Base-by-base conservation (phyloP, 2,888 invertebrate species). In the Napeogenes sylphis region DNA sequence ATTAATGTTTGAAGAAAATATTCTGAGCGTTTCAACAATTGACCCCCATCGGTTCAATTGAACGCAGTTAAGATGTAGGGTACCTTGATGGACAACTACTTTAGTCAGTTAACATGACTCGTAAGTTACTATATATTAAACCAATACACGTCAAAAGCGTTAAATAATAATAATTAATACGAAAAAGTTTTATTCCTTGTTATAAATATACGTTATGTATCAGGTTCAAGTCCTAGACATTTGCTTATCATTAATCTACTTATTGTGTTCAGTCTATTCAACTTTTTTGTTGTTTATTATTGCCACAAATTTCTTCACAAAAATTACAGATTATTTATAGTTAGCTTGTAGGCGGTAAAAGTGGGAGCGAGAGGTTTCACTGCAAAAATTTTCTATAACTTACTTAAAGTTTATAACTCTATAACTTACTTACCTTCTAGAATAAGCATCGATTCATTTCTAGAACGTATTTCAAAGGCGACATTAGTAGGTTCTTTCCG, bases 41-140 rank as follows among this genome's bases (percentile, higher is more conserved):
- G 80, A 80, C 82, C 83, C 82, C 75, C 76, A 83, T 77, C 73
- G 70, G 69, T 65, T 74, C 81, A 84, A 84, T 83, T 82, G 79
- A 77, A 73, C 71, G 75, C 73, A 73, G 75, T 77, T 74, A 73
- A 78, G 75, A 79, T 79, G 79, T 75, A 75, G 76, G 79, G 75
- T 75, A 73, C 75, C 75, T 74, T 79, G 77, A 79, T 76, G 73
- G 73, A 72, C 73, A 73, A 79, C 82, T 81, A 81, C 60, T 65
- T 65, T 61, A 66, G 76, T 77, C 77, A 78, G 79, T 65, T 61
- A 66, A 76, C 76, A 21, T 21, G 21, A 21, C 21, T 21, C 21
- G 21, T 78, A 78, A 79, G 75, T 70, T 73, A 73, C 71, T 21
- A 78, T 74, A 68, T 66, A 62, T 67, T 64, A 60, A 67, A 65